Base-by-base conservation (phyloP, 1,140 invertebrate genomes). In the Battus philenor region DNA sequence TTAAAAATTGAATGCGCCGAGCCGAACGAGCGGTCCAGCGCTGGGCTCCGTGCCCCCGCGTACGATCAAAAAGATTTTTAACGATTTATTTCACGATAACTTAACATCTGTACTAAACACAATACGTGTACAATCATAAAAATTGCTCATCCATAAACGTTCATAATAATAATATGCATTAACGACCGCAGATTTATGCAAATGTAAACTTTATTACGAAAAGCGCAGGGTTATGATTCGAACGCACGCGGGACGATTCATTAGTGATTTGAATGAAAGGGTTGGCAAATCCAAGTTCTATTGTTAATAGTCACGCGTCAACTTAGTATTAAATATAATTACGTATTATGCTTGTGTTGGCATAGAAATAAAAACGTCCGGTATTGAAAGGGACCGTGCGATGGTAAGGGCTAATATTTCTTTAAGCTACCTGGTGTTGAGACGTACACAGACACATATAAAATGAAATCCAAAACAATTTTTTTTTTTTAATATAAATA, bases 251-350 rank as follows among this genome's bases (percentile, higher is more conserved):
- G 15, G 11, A 22, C 54, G 58, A 78, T 80, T 79, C 76, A 77
- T 82, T 79, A 82, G 73, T 68, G 54, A 65, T 60, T 69, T 60
- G 64, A 73, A 72, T 81, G 60, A 83, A 84, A 81, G 79, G 80
- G 80, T 84, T 84, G 69, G 77, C 77, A 84, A 84, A 84, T 84
- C 79, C 72, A 71, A 68, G 24, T 69, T 64, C 62, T 79, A 81
- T 84, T 84, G 79, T 84, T 65, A 72, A 77, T 64, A 75, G 80
- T 81, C 80, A 84, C 80, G 79, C 75, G 75, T 72, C 71, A 59
- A 77, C 55, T 74, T 64, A 60, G 61, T 71, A 74, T 70, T 74
- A 75, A 69, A 65, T 59, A 71, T 79, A 68, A 79, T 79, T 72
- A 74, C 66, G 67, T 68, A 65, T 68, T 71, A 68, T 65, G 68